A percentile compares a stretch with the other conserved stretches of the same genome.
Evolutionary conservation across 2,113 vertebrate genomes (phyloP).

Genomic region (Hoplias malabaricus): DNA sequence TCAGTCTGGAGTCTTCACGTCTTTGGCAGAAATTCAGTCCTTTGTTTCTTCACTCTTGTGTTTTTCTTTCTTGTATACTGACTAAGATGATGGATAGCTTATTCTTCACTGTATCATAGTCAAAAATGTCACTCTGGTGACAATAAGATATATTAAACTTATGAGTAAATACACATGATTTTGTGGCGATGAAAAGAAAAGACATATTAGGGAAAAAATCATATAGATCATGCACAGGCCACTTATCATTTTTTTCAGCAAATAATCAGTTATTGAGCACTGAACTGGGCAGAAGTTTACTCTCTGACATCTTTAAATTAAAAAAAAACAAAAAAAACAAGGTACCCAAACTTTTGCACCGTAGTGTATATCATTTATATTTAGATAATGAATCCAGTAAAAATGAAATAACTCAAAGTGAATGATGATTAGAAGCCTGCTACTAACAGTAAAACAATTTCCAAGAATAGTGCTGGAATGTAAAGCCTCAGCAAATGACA

Average conservation of each 20-base stretch:
- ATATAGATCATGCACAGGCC: too few relatives aligned
- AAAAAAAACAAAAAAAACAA: too few relatives aligned
- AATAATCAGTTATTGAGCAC: too few relatives aligned
- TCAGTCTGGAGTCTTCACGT: slow-evolving; percentile 5
- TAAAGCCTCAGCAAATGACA: background rate
- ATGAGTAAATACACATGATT: too few relatives aligned
- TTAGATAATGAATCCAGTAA: background rate
- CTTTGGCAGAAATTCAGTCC: slow-evolving; percentile 23
- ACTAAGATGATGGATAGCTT: slow-evolving; percentile 14
- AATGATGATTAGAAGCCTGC: background rate
- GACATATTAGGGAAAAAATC: too few relatives aligned
- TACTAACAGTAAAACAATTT: background rate
- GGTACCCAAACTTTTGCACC: too few relatives aligned
- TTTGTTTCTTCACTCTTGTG: background rate
- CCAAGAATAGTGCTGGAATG: background rate
- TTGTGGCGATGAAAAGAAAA: too few relatives aligned
- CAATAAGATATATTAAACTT: too few relatives aligned
- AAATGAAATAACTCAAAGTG: background rate
- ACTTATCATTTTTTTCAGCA: too few relatives aligned
- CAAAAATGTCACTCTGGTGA: background rate
- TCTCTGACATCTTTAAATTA: too few relatives aligned
- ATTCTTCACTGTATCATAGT: background rate
- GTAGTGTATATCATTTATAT: background rate
- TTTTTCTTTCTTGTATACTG: background rate
- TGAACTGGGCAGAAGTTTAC: too few relatives aligned